Percentiles rank a stretch among this genome's conserved stretches.
These are phyloP conservation scores for Galbula dea DNA, from an alignment of 2,113 vertebrate species.

Conservation along the genomic window DNA sequence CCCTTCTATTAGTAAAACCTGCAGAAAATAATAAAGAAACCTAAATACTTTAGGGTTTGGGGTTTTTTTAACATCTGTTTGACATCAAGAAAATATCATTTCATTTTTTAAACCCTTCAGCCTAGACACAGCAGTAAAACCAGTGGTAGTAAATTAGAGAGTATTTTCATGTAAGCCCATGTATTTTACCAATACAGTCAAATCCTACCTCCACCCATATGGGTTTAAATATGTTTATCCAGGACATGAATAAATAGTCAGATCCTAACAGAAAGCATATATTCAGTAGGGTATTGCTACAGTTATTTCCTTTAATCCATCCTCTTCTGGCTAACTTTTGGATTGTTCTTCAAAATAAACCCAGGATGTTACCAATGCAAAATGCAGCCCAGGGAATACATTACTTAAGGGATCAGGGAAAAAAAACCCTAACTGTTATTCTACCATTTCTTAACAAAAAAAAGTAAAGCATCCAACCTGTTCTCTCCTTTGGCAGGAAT, in stretches of 20 bases:
- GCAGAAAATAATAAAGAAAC: background rate
- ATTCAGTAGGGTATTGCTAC: background rate
- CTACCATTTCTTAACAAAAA: background rate
- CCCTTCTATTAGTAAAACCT: background rate
- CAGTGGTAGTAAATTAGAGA: conserved; percentile 21
- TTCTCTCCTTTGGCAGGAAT: background rate
- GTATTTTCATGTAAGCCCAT: background rate
- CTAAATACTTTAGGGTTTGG: no score
- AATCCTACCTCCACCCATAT: conserved; percentile 5
- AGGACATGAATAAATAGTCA: background rate
- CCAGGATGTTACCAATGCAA: background rate
- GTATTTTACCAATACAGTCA: background rate
- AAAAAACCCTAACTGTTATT: background rate
- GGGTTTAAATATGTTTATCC: background rate
- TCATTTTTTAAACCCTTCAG: background rate
- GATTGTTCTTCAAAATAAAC: background rate
- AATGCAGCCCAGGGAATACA: background rate
- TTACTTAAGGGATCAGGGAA: background rate
- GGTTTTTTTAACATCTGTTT: conserved; percentile 48
- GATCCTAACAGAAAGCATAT: background rate
- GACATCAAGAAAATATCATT: conserved; percentile 12
- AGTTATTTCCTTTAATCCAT: background rate
- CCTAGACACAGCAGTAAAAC: background rate
- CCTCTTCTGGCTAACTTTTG: background rate
- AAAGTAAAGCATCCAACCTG: background rate